Evolutionary conservation across 2,797 vertebrate genomes (phyloP), one percentile per base, ranked within the genome.

Genomic region (Helicolenus hilgendorfi): DNA sequence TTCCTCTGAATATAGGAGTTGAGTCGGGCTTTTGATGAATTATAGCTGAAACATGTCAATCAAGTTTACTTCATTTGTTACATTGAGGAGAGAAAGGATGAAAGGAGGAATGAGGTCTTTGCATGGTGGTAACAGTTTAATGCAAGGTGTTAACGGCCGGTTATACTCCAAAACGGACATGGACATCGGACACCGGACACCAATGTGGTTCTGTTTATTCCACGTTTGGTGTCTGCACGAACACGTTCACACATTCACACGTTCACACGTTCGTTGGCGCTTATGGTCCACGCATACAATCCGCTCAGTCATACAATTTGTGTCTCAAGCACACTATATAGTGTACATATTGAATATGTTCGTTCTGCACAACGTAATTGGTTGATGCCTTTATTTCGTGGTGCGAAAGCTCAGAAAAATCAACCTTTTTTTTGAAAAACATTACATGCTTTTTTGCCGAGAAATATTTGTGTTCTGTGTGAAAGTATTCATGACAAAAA

Each of bases 151-250:
- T 68, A 85, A 73, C 31, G 33, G 35, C 24, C 41, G 3, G 9
- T 22, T 60, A 45, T 4, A 7, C n/a, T 62, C 10, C 41, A 41
- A 49, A 45, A 73, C 13, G 1, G 7, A 24, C 63, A 31, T 24
- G 13, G 9, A 24, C 63, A 71, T 41, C 33, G 7, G 76, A 83
- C 53, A 35, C 1, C 29, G 7, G 75, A 81, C 56, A 38, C 1
- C 60, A 18, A 38, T 73, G 41, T 77, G 72, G 24, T 72, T 72
- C 15, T 62, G 35, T 65, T 79, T 81, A 60, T 31, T n/a, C 45
- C 18, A 20, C 26, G 82, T 60, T 83, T 76, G 45, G 20, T 35
- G 53, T 86, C 65, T 62, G 14, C 41, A 2, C 1, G 41, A 53
- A 49, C 1, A 4, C 1, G 29, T 78, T 81, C 18, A 6, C 45